Evolutionary conservation across 2,113 vertebrate species (phyloP).

Genomic region (Noturus placidus): DNA sequence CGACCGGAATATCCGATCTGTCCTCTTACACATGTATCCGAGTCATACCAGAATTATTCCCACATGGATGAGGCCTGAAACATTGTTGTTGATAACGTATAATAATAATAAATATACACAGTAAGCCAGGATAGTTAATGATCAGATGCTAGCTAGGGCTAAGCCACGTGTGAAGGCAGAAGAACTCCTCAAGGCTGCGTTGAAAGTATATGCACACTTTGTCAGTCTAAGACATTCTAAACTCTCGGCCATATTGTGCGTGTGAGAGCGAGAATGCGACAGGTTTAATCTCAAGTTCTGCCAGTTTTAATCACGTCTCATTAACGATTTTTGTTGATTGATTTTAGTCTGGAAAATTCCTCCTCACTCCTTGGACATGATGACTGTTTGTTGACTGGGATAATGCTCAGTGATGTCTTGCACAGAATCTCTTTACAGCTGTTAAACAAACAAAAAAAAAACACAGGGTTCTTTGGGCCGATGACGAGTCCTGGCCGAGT

Average conservation of each 20-base stretch:
- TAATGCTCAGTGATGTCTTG: background rate
- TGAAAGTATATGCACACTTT: background rate
- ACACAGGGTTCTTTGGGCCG: slow-evolving; percentile 13
- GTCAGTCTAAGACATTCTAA: background rate
- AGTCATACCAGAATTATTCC: too few relatives aligned
- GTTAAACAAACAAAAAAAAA: background rate
- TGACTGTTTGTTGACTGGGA: background rate
- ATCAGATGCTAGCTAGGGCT: background rate
- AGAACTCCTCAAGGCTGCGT: background rate
- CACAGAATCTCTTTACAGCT: background rate
- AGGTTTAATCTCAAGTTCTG: too few relatives aligned
- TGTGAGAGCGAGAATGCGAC: too few relatives aligned
- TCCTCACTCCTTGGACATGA: background rate
- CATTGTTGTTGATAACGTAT: too few relatives aligned
- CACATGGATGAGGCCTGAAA: too few relatives aligned
- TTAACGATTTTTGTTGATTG: too few relatives aligned
- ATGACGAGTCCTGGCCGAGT: background rate
- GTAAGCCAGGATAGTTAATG: background rate
- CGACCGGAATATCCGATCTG: too few relatives aligned
- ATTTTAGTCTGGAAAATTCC: slow-evolving; percentile 19
- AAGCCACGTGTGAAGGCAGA: background rate
- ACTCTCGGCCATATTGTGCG: background rate
- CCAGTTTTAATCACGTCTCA: background rate
- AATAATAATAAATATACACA: background rate
- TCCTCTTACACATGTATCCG: too few relatives aligned